Base-by-base conservation (phyloP, 2,888 invertebrate species). In the Sylvicola cinctus region DNA sequence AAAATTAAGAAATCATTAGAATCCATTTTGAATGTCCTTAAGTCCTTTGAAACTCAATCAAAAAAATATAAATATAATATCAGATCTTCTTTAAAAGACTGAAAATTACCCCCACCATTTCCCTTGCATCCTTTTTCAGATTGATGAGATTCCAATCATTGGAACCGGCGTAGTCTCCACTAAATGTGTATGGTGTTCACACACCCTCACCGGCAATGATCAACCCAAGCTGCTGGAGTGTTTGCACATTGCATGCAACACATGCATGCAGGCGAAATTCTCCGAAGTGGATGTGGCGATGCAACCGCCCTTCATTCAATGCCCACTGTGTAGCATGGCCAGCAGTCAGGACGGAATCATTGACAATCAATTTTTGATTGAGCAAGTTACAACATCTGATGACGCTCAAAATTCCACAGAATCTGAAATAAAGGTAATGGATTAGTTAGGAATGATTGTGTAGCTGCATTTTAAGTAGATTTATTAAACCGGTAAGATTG, bases 211-310 rank as follows among this genome's bases (percentile, higher is more conserved):
- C 28, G 52, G 60, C 26, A 60, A 55, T 28, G 71, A 73, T 48
- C 63, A 67, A 31, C 83, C 87, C 25, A 84, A 83, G 60, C 64
- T 88, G 39, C 62, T 90, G 49, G 84, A 84, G 58, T 90, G 88
- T 54, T 65, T 90, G 43, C 88, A 90, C 56, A 78, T 84, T 34
- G 73, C 79, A 38, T 90, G 88, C 54, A 66, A 71, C 36, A 63
- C 68, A 40, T 85, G 85, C 58, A 61, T 84, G 45, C 68, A 65
- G 43, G 65, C 68, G 37, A 79, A 77, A 55, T 57, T 78, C 17
- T 50, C 50, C 1, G 58, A 58, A 39, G 37, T 55, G 31, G 58
- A 57, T 43, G 53, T 54, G 8, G 50, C 54, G 6, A 45, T 55
- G 46, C 55, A 55, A 10, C 54, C 55, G 14, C 55, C 54, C 3